Evolutionary conservation across 2,797 vertebrate species (phyloP).

Genomic region (Morelia viridis): DNA sequence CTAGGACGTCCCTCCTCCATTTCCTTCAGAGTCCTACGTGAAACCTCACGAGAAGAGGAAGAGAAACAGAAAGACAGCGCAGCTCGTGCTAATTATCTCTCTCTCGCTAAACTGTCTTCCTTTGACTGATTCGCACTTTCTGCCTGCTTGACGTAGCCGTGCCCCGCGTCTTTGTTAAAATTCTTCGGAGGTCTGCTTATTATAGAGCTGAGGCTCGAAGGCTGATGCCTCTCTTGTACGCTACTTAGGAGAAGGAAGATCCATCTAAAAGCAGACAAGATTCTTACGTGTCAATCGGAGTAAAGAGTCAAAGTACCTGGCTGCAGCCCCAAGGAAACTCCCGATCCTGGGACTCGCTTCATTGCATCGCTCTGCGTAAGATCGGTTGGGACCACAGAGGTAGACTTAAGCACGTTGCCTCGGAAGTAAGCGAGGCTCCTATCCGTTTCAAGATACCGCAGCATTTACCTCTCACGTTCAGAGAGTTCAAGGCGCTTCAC

Average conservation of each 20-base stretch:
- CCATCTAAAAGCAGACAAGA: not conserved
- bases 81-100: conserved; percentile 65
- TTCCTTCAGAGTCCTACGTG: conserved; percentile 56
- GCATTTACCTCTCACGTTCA: not conserved
- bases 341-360: not conserved
- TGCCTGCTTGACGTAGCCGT: not conserved
- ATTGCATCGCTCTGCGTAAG: not conserved
- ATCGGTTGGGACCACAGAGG: not conserved
- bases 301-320: not conserved
- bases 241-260: not conserved
- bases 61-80: conserved; percentile 48
- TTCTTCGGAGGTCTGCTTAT: conserved; percentile 25
- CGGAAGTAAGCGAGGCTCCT: not conserved
- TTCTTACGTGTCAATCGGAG: not conserved
- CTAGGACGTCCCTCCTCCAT: conserved; percentile 57
- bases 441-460: no score
- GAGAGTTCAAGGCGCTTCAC: not conserved
- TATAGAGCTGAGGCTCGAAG: no score
- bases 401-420: not conserved
- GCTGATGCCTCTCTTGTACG: not conserved
- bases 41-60: conserved; percentile 50
- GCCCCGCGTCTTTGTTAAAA: conserved; percentile 39
- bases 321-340: not conserved
- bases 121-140: conserved; percentile 33
- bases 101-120: conserved; percentile 62